Evolutionary conservation across 2,797 vertebrate species (phyloP).

Genomic region (Spondyliosoma cantharus): DNA sequence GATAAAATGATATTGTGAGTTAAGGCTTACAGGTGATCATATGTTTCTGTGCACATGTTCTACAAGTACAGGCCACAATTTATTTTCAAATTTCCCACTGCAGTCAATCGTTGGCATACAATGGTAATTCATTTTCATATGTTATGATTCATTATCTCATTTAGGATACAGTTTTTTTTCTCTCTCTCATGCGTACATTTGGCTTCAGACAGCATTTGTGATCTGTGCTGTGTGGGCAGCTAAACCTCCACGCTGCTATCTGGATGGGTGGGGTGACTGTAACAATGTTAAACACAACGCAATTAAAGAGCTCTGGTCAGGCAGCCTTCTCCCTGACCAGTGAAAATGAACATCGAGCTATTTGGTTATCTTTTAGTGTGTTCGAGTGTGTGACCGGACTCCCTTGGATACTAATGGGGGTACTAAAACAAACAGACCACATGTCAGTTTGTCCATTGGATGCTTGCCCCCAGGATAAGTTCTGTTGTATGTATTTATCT

Average conservation of each 20-base stretch:
- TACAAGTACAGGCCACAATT: neutral
- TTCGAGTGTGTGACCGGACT: slow-evolving; percentile 16
- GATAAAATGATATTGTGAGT: too few relatives aligned
- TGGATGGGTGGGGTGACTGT: slow-evolving; percentile 57
- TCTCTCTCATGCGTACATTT: neutral
- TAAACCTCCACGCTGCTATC: slow-evolving; percentile 18
- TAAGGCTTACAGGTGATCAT: too few relatives aligned
- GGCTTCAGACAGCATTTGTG: slow-evolving; percentile 1
- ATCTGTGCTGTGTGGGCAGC: slow-evolving; percentile 33
- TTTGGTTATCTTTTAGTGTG: neutral
- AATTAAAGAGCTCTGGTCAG: slow-evolving; percentile 66
- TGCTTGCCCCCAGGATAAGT: slow-evolving; percentile 53
- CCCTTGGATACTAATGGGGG: slow-evolving; percentile 63
- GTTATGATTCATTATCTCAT: neutral
- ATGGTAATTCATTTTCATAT: neutral
- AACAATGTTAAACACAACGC: slow-evolving; percentile 44
- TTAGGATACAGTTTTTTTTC: neutral
- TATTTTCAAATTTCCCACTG: neutral
- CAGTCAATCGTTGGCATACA: neutral
- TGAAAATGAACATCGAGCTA: neutral
- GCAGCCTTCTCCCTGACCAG: neutral
- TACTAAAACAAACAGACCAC: slow-evolving; percentile 55
- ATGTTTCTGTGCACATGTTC: neutral
- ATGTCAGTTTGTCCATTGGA: slow-evolving; percentile 34
- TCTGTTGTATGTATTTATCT: slow-evolving; percentile 14